Evolutionary conservation across 2,113 vertebrate species (phyloP).

Genomic region (Hyaena hyaena): DNA sequence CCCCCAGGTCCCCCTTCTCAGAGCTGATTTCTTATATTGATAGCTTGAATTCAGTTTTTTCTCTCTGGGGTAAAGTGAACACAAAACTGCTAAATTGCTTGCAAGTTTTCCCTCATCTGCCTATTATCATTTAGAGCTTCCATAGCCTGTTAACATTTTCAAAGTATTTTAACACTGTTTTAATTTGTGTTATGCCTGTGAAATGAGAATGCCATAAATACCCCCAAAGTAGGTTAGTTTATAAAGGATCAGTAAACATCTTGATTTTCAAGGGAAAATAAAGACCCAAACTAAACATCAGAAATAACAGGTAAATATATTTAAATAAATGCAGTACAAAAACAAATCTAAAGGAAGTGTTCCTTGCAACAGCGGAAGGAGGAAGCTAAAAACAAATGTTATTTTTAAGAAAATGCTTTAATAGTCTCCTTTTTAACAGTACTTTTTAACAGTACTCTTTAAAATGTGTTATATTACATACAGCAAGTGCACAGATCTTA

Average conservation of each 20-base stretch:
- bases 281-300: conserved; percentile 28
- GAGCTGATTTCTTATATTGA: neutral
- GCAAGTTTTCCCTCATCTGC: neutral
- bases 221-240: conserved; percentile 69
- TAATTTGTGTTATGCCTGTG: conserved; percentile 64
- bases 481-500: neutral
- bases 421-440: neutral
- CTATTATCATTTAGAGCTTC: conserved; percentile 34
- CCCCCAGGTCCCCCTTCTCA: neutral
- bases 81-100: neutral
- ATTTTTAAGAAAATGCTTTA: neutral
- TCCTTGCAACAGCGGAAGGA: neutral
- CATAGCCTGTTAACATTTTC: conserved; percentile 13
- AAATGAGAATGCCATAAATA: conserved; percentile 69
- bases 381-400: neutral
- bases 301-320: conserved; percentile 27
- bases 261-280: conserved; percentile 61
- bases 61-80: neutral
- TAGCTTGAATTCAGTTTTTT: neutral
- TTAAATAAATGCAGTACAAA: conserved; percentile 43
- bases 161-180: conserved; percentile 70
- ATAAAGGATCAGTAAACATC: conserved; percentile 48
- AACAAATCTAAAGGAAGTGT: neutral
- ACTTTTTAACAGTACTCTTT: neutral
- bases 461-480: neutral